A percentile compares a stretch with the other conserved stretches of the same genome.
These are phyloP conservation scores for Parnassius smintheus DNA, from an alignment of 2,888 invertebrate genomes.

Conservation along the genomic window DNA sequence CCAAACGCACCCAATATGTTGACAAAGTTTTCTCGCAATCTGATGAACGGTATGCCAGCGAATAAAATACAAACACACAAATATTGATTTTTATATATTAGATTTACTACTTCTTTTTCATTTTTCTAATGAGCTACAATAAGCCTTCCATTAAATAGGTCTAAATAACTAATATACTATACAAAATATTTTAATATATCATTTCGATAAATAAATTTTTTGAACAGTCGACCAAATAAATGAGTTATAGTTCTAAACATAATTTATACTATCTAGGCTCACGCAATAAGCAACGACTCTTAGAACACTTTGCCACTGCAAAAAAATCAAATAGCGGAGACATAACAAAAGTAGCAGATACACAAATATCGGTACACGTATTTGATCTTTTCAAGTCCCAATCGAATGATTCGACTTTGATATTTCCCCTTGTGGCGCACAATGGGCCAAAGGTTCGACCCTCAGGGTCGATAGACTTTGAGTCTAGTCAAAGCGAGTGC, in stretches of 20 bases:
- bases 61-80: too few species aligned
- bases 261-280: not conserved
- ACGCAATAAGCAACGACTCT: not conserved
- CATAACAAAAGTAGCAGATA: conserved; percentile 57
- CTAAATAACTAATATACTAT: too few species aligned
- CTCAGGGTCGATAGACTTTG: conserved; percentile 51
- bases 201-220: not conserved
- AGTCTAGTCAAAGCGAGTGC: conserved; percentile 59
- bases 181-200: not conserved
- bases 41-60: too few species aligned
- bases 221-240: not conserved
- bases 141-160: too few species aligned
- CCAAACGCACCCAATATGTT: too few species aligned
- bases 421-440: conserved; percentile 61
- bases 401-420: conserved; percentile 70
- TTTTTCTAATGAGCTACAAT: too few species aligned
- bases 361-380: conserved; percentile 48
- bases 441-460: conserved; percentile 50
- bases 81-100: too few species aligned
- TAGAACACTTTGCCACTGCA: conserved; percentile 23
- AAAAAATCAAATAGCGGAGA: conserved; percentile 35
- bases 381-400: conserved; percentile 77
- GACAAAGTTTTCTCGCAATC: too few species aligned
- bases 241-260: not conserved
- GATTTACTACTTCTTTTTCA: too few species aligned